A percentile compares a stretch with the other conserved stretches of the same genome.
phyloP scores from a whole-genome alignment of 2,797 vertebrate genomes.

The Pseudomugil gertrudae region DNA sequence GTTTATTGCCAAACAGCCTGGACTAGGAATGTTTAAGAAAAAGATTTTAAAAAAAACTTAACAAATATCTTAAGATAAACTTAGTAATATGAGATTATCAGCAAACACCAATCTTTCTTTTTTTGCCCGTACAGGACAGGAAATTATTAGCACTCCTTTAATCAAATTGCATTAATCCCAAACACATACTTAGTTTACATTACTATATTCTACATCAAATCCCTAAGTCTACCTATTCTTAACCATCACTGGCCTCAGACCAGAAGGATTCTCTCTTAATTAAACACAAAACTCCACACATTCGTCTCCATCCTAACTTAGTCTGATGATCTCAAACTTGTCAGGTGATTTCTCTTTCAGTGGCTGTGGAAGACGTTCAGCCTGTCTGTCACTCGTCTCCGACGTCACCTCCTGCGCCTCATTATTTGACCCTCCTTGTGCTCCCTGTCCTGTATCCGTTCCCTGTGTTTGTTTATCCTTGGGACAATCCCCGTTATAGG shows the following conservation, averaged over 20 bases:
- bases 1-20: slow-evolving; percentile 29
- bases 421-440: slow-evolving; percentile 53
- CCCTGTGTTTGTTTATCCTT: slow-evolving; percentile 86
- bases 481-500: slow-evolving; percentile 96
- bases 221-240: slow-evolving; percentile 27
- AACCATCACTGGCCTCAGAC: slow-evolving; percentile 22
- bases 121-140: neutral
- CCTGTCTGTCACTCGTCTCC: slow-evolving; percentile 80
- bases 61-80: slow-evolving; percentile 38
- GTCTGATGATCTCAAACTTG: slow-evolving; percentile 77
- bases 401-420: slow-evolving; percentile 77
- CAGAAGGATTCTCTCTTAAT: neutral
- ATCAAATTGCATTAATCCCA: slow-evolving; percentile 4
- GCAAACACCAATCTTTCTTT: neutral
- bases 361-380: slow-evolving; percentile 58
- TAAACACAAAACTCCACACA: slow-evolving; percentile 7
- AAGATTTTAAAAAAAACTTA: slow-evolving; percentile 33
- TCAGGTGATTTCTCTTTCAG: slow-evolving; percentile 65
- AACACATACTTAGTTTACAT: slow-evolving; percentile 2
- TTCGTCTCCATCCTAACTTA: slow-evolving; percentile 67
- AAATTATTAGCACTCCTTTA: neutral
- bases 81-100: slow-evolving; percentile 11
- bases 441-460: slow-evolving; percentile 63
- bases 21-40: slow-evolving; percentile 33
- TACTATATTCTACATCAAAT: slow-evolving; percentile 22